Percentiles rank a stretch among this genome's conserved stretches.
Evolutionary conservation across 1,140 invertebrate genomes (phyloP).

Genomic region (Zaprionus lachaisei): DNA sequence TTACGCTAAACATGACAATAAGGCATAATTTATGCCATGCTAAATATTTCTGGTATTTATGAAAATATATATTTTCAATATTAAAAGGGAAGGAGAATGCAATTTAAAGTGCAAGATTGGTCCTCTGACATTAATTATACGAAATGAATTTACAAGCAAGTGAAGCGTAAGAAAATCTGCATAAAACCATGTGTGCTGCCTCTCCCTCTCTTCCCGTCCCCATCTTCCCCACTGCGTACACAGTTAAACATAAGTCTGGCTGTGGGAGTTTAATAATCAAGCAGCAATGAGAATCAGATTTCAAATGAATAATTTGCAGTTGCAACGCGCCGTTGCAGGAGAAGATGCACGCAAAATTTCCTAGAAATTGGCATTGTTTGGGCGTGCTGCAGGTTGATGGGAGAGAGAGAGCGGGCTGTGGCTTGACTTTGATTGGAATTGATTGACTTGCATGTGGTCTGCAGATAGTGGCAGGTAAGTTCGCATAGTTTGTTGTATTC

Average conservation of each 20-base stretch:
- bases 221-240: neutral
- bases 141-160: slow-evolving; percentile 48
- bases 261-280: neutral
- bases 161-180: slow-evolving; percentile 18
- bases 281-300: slow-evolving; percentile 13
- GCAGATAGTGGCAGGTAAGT: neutral
- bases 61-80: slow-evolving; percentile 65
- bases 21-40: slow-evolving; percentile 41
- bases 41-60: slow-evolving; percentile 68
- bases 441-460: slow-evolving; percentile 49
- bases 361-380: slow-evolving; percentile 5
- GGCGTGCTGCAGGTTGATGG: neutral
- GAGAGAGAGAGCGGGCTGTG: neutral
- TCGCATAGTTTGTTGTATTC: no score
- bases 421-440: slow-evolving; percentile 34
- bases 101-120: slow-evolving; percentile 22
- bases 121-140: slow-evolving; percentile 57
- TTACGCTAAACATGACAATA: neutral
- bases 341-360: neutral
- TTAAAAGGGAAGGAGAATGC: slow-evolving; percentile 18
- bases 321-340: neutral
- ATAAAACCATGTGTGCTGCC: neutral
- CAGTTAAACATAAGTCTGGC: neutral
- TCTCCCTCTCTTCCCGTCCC: neutral
- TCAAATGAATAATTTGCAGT: slow-evolving; percentile 17